A percentile compares a stretch with the other conserved stretches of the same genome.
phyloP scores from a whole-genome alignment of 2,888 invertebrate species.

The Dione juno region DNA sequence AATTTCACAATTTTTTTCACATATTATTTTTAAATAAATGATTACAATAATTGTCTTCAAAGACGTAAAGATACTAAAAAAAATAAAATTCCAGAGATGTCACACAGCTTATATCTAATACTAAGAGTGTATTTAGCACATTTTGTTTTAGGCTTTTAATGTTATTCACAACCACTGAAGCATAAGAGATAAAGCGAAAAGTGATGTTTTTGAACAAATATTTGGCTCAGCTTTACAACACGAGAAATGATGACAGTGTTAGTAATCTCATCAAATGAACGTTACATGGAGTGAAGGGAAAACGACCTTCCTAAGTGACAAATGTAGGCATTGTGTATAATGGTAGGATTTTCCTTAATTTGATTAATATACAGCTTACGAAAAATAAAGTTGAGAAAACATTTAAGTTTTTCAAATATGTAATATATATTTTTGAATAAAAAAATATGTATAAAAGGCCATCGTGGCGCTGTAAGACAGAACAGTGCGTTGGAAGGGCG shows the following conservation, averaged over 20 bases:
- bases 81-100: slow-evolving; percentile 29
- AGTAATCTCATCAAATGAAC: slow-evolving; percentile 27
- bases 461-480: no score
- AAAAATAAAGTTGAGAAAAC: not conserved
- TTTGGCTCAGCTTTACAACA: slow-evolving; percentile 12
- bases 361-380: slow-evolving; percentile 10
- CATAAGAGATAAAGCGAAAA: slow-evolving; percentile 24
- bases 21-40: no score
- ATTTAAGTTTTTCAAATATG: no score
- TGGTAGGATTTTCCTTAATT: slow-evolving; percentile 19
- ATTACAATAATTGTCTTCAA: no score
- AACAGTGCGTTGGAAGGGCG: no score
- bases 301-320: slow-evolving; percentile 23
- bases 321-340: slow-evolving; percentile 1
- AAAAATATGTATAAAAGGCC: no score
- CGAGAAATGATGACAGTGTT: slow-evolving; percentile 24
- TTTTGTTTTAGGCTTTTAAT: slow-evolving; percentile 10
- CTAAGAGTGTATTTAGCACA: slow-evolving; percentile 28
- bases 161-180: slow-evolving; percentile 20
- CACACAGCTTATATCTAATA: slow-evolving; percentile 15
- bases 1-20: no score
- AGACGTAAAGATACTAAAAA: slow-evolving; percentile 24
- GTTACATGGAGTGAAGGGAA: slow-evolving; percentile 24
- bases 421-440: no score
- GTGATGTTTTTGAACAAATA: slow-evolving; percentile 20